Conservation (phyloP, 2,797 vertebrate genomes). For the Enteromius treurensis region DNA sequence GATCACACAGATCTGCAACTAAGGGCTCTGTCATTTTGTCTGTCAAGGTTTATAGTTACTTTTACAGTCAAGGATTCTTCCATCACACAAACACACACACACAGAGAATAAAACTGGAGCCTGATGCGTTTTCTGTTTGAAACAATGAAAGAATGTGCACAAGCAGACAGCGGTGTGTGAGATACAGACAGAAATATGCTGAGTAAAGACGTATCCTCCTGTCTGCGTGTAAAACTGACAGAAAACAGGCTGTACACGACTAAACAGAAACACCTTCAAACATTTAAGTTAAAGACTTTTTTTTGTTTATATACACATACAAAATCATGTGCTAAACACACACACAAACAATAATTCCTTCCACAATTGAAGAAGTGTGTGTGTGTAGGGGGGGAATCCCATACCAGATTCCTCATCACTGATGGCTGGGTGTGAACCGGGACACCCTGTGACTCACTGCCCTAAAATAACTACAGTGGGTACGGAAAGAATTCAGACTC, state of each 20-base stretch:
- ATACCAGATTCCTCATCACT: conserved; percentile 31
- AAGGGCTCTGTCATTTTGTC: background rate
- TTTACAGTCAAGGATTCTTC: background rate
- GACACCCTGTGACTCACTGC: conserved; percentile 40
- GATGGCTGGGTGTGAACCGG: conserved; percentile 45
- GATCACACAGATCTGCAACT: background rate
- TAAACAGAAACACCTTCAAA: background rate
- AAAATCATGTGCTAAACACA: background rate
- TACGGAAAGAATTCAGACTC: too few species aligned
- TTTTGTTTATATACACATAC: background rate
- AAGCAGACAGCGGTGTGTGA: background rate
- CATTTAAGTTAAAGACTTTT: background rate
- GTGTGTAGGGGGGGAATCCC: conserved; percentile 32
- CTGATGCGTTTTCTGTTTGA: conserved; percentile 20
- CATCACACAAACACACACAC: background rate
- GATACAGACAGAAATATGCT: background rate
- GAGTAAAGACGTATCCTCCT: background rate
- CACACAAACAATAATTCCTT: background rate
- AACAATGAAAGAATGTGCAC: conserved; percentile 11
- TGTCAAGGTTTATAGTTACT: background rate
- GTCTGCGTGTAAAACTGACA: background rate
- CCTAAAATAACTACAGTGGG: conserved; percentile 20
- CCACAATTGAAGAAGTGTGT: background rate
- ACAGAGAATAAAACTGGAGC: conserved; percentile 15
- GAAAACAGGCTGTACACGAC: background rate